phyloP scores from a whole-genome alignment of 2,888 invertebrate species.

The Microdon myrmicae region DNA sequence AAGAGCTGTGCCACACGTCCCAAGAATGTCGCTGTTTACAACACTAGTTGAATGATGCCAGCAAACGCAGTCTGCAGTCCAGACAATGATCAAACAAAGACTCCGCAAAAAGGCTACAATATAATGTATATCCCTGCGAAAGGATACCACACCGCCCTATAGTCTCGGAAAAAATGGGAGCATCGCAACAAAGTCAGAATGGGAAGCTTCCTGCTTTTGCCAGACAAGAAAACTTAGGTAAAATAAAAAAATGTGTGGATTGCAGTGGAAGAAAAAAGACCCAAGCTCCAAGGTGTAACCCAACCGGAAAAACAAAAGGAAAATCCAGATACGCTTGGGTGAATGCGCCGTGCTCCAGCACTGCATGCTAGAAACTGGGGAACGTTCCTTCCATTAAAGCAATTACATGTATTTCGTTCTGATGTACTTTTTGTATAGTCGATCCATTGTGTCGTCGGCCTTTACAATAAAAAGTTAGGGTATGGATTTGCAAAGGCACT shows the following conservation, averaged over 20 bases:
- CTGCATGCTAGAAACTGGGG: constrained; percentile 14
- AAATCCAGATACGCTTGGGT: constrained; percentile 31
- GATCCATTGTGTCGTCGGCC: no score
- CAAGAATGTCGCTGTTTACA: constrained; percentile 36
- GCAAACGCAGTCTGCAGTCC: constrained; percentile 31
- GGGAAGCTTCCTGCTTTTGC: constrained; percentile 30
- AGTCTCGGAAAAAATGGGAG: neutral
- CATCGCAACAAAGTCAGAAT: constrained; percentile 9
- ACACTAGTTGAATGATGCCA: constrained; percentile 40
- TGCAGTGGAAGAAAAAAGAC: neutral
- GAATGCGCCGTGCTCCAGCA: constrained; percentile 30
- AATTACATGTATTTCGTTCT: constrained; percentile 32
- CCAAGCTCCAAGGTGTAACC: constrained; percentile 21
- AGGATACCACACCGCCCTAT: neutral
- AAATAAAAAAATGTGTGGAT: constrained; percentile 5
- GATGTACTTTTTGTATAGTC: constrained; percentile 1
- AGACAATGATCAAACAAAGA: constrained; percentile 40
- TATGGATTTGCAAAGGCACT: neutral
- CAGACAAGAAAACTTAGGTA: constrained; percentile 24
- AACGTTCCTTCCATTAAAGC: constrained; percentile 37
- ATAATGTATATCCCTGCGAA: neutral
- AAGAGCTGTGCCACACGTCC: neutral
- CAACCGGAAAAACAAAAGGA: constrained; percentile 21
- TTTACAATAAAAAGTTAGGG: neutral
- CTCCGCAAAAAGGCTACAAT: constrained; percentile 10